Conservation (phyloP, 2,113 vertebrate genomes). For the Salvelinus alpinus region DNA sequence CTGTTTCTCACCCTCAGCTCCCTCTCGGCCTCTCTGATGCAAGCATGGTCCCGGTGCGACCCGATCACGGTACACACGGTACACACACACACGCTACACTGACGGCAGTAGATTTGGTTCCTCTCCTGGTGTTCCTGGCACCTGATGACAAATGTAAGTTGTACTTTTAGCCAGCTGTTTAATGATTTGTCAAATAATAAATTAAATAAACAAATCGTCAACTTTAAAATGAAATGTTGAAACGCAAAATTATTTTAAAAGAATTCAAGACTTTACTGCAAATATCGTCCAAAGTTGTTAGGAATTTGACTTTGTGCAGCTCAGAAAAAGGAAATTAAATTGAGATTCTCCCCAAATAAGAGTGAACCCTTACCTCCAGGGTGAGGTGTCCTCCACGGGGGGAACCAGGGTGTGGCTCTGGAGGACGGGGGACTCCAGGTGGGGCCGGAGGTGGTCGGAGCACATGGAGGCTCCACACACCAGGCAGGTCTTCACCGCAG, state of each 20-base stretch:
- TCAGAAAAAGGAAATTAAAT: no score
- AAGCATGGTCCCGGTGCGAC: conserved; percentile 69
- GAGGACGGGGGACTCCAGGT: conserved; percentile 74
- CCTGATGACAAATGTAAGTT: neutral
- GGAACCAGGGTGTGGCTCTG: conserved; percentile 75
- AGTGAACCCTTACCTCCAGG: conserved; percentile 46
- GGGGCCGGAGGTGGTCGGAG: conserved; percentile 69
- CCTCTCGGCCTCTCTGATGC: conserved; percentile 73
- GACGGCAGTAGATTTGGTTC: conserved; percentile 78
- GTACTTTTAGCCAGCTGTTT: no score
- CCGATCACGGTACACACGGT: conserved; percentile 76
- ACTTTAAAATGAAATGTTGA: no score
- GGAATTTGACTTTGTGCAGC: no score
- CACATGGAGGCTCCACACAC: conserved; percentile 82
- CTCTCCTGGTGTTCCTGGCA: conserved; percentile 80
- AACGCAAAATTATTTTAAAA: no score
- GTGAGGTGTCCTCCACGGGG: conserved; percentile 68
- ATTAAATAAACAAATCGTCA: no score
- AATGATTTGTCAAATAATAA: no score
- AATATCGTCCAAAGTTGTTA: no score
- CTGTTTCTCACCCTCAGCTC: conserved; percentile 66
- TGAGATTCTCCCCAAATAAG: no score
- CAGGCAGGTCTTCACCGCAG: conserved; percentile 78
- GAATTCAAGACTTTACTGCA: no score
- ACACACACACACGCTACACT: conserved; percentile 75